phyloP scores from a whole-genome alignment of 1,140 invertebrate genomes.

The Monomorium pharaonis region DNA sequence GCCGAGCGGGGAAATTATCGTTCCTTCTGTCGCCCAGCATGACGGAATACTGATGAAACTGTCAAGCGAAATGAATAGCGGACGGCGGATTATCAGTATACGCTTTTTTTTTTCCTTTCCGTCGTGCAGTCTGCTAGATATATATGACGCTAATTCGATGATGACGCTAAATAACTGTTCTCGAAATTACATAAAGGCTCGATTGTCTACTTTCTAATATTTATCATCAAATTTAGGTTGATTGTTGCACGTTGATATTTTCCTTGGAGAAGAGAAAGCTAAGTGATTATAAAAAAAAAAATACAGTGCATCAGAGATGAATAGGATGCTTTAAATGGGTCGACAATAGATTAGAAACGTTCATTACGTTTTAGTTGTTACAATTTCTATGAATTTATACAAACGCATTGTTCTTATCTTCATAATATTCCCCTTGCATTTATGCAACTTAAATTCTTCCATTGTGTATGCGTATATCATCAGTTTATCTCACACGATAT shows the following conservation, averaged over 20 bases:
- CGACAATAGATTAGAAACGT: neutral
- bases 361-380: neutral
- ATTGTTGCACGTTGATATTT: neutral
- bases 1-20: slow-evolving; percentile 19
- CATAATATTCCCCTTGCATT: neutral
- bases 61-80: slow-evolving; percentile 39
- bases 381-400: neutral
- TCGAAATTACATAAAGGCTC: slow-evolving; percentile 29
- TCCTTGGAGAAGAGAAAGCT: slow-evolving; percentile 11
- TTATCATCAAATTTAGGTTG: slow-evolving; percentile 46
- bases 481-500: neutral
- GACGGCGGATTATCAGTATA: slow-evolving; percentile 10
- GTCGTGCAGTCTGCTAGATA: neutral
- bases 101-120: neutral
- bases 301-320: neutral
- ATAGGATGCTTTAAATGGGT: neutral
- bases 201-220: slow-evolving; percentile 48
- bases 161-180: slow-evolving; percentile 21
- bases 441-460: neutral
- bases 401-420: neutral
- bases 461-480: neutral
- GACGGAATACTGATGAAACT: slow-evolving; percentile 43
- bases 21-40: neutral
- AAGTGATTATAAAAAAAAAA: neutral
- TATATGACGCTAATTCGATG: slow-evolving; percentile 22